These are phyloP conservation scores for Smittia sp. DNA, from an alignment of 2,888 invertebrate species.

Conservation along the genomic window DNA sequence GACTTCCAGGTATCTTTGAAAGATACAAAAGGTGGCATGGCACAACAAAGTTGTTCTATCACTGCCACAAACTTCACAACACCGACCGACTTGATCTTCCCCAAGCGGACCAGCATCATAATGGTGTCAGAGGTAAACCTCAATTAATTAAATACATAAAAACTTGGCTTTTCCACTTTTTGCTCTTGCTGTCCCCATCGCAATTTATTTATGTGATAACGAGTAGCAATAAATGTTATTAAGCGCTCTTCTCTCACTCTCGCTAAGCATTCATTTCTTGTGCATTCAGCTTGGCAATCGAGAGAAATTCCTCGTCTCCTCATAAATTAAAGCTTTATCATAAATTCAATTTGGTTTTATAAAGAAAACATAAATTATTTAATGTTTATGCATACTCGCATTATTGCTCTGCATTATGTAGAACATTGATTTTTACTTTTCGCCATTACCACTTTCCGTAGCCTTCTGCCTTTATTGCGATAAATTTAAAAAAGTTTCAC, in stretches of 20 bases:
- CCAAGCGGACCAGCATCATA: conserved; percentile 73
- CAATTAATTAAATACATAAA: neutral
- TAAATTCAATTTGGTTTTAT: conserved; percentile 32
- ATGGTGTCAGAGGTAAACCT: conserved; percentile 70
- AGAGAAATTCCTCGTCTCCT: neutral
- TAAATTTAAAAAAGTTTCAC: conserved; percentile 14
- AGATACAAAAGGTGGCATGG: conserved; percentile 74
- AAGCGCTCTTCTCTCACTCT: conserved; percentile 4
- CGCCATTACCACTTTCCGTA: neutral
- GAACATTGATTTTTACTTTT: conserved; percentile 31
- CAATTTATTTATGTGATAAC: conserved; percentile 35
- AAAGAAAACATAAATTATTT: conserved; percentile 41
- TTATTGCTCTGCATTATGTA: conserved; percentile 33
- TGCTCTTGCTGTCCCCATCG: neutral
- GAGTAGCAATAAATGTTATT: conserved; percentile 29
- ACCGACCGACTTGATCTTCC: conserved; percentile 78
- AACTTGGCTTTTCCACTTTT: neutral
- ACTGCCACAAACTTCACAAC: conserved; percentile 82
- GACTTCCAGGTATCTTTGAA: conserved; percentile 72
- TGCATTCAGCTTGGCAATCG: too few species aligned
- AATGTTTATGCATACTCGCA: conserved; percentile 30
- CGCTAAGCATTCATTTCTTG: neutral
- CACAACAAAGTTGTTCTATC: conserved; percentile 73
- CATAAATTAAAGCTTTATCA: conserved; percentile 11
- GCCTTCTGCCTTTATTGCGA: neutral